Evolutionary conservation across 2,797 vertebrate species (phyloP), one percentile per base, ranked within the genome.

Genomic region (Etheostoma perlongum): DNA sequence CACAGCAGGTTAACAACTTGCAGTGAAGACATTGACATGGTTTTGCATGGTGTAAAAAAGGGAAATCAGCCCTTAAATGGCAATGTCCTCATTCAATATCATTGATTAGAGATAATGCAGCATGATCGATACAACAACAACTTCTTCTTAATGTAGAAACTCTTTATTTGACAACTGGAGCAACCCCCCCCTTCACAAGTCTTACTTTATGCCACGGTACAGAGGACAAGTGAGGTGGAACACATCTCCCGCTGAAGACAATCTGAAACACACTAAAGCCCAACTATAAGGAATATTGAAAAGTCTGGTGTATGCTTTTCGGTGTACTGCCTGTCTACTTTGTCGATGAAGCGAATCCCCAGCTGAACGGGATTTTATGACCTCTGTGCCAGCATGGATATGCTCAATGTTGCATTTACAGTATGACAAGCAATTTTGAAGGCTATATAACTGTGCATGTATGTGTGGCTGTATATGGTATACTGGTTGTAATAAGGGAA

Each of bases 361-460:
- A 66, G 62, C 69, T 85, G 89, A 84, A 62, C 19, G 25, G 12
- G 68, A 60, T 84, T 90, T 91, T 90, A 92, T 93, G 87, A 93
- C 87, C 82, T 91, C 74, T 69, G 87, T 77, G 80, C 71, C 84
- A 66, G 59, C 46, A 51, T 11, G 73, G 61, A 67, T 15, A 19
- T 19, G 11, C 66, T 30, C 66, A 49, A 19, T 54, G 52, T 36
- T 11, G 8, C 36, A 52, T 67, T 72, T 68, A 27, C 27, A 27
- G 27, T 27, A 76, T 80, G 42, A 81, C 60, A 80, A 74, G 70
- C 30, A 70, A 81, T 89, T 88, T 83, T 48, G 79, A 58, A 81
- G 58, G 25, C 48, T 71, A 27, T 85, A 73, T 86, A 21, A 76
- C 59, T 78, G 62, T 54, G 40, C 44, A 25, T 60, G 36, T 3